Conservation (phyloP, 1,140 invertebrate species). For the Papilio polyxenes region DNA sequence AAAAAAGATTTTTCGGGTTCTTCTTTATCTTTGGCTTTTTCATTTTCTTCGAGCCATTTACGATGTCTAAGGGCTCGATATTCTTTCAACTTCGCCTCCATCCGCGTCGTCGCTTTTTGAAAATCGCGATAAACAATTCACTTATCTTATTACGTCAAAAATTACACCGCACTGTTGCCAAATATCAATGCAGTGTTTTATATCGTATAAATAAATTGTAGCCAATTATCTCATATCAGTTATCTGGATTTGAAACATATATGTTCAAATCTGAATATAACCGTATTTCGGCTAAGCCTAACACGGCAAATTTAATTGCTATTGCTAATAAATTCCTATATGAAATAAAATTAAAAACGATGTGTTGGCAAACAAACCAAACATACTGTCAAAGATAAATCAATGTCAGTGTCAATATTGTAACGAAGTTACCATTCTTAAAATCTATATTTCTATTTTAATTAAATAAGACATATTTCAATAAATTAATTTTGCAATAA, state of each 20-base stretch:
- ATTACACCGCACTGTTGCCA: background rate
- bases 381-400: background rate
- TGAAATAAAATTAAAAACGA: background rate
- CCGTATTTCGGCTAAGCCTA: background rate
- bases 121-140: slow-evolving; percentile 27
- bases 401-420: background rate
- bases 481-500: too few species aligned
- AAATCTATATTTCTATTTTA: background rate
- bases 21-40: slow-evolving; percentile 65
- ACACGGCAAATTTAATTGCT: background rate
- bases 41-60: slow-evolving; percentile 65
- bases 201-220: background rate
- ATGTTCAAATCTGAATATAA: background rate
- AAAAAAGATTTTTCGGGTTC: slow-evolving; percentile 56
- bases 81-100: slow-evolving; percentile 76
- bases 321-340: background rate
- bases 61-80: slow-evolving; percentile 70
- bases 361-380: slow-evolving; percentile 13
- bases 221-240: background rate
- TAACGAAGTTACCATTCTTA: background rate
- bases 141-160: slow-evolving; percentile 14
- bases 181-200: background rate
- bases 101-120: slow-evolving; percentile 42
- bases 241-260: background rate
- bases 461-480: too few species aligned